Conservation (phyloP, 2,113 vertebrate species). For the Oenanthe melanoleuca region DNA sequence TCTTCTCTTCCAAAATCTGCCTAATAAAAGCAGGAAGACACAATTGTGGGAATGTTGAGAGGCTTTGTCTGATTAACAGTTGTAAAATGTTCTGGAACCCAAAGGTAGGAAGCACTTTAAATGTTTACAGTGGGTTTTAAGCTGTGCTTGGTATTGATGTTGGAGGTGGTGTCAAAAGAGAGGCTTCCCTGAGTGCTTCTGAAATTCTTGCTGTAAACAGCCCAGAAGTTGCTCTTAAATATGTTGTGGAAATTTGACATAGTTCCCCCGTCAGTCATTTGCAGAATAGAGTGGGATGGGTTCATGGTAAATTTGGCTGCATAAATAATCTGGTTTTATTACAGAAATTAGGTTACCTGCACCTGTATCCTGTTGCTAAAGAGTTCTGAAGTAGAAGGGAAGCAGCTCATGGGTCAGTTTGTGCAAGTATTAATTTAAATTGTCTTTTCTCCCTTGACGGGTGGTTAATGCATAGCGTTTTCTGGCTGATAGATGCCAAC, state of each 20-base stretch:
- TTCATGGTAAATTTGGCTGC: not conserved
- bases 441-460: not conserved
- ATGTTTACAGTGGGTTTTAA: not conserved
- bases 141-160: not conserved
- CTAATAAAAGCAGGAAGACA: not conserved
- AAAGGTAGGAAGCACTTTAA: not conserved
- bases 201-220: not conserved
- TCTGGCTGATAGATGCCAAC: not conserved
- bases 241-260: rapidly evolving
- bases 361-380: not conserved
- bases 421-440: not conserved
- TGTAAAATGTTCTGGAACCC: not conserved
- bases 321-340: not conserved
- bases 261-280: not conserved
- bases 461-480: not conserved
- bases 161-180: not conserved
- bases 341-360: not conserved
- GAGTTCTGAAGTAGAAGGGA: not conserved
- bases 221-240: not conserved
- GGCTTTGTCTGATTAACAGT: not conserved
- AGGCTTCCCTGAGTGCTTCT: not conserved
- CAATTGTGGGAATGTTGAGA: not conserved
- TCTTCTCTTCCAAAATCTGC: not conserved
- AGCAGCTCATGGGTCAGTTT: not conserved
- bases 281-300: not conserved